Percentiles rank a stretch among this genome's conserved stretches.
Conservation (phyloP, 2,888 invertebrate species). For the Molanna angustata region DNA sequence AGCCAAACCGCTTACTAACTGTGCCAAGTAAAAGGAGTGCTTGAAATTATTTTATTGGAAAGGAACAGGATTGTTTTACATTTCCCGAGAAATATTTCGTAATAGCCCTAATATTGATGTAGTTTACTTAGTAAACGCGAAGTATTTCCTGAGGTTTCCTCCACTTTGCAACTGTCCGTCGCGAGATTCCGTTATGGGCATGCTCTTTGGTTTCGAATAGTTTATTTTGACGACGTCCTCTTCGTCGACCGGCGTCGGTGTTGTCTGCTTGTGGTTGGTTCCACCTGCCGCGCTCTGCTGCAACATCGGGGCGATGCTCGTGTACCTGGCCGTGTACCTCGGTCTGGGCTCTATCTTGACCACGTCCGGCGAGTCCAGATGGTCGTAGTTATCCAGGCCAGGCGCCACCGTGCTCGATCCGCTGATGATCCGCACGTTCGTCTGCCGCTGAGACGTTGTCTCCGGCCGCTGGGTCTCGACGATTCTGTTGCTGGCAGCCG, state of each 20-base stretch:
- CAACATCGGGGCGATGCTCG: conserved; percentile 23
- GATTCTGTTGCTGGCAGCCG: conserved; percentile 1
- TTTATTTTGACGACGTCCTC: background rate
- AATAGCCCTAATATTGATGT: too few species aligned
- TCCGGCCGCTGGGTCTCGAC: conserved; percentile 1
- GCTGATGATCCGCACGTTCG: conserved; percentile 4
- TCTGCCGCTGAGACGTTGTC: background rate
- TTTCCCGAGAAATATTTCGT: too few species aligned
- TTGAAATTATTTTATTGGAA: too few species aligned
- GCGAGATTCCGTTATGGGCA: conserved; percentile 13
- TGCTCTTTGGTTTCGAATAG: background rate
- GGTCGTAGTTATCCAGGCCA: conserved; percentile 22
- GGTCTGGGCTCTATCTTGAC: conserved; percentile 14
- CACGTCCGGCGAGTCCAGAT: conserved; percentile 25
- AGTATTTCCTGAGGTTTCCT: conserved; percentile 25
- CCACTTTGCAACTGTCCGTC: background rate
- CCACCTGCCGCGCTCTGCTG: background rate
- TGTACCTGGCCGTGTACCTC: conserved; percentile 17
- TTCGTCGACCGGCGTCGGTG: background rate
- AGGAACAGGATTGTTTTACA: too few species aligned
- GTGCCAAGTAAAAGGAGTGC: too few species aligned
- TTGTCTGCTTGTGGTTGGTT: background rate
- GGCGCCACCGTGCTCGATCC: conserved; percentile 25
- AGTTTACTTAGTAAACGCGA: conserved; percentile 23
- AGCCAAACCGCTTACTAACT: too few species aligned